Base-by-base conservation (phyloP, 2,113 vertebrate genomes). In the Podilymbus podiceps region DNA sequence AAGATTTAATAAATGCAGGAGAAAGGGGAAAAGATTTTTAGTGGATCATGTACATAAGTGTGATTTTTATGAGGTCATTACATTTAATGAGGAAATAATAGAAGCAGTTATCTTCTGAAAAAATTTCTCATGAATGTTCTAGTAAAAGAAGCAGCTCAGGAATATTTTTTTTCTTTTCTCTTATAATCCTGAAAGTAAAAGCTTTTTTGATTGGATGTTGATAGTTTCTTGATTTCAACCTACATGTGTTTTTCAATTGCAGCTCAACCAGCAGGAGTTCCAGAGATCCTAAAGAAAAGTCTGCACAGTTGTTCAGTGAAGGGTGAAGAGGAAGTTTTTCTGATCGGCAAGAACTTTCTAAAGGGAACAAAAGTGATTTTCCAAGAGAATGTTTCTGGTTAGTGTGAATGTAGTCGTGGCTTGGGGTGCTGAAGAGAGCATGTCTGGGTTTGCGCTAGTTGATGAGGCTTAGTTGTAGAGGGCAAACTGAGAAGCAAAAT, bases 341-440 rank as follows among this genome's bases (percentile, higher is more conserved):
- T 99, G 96, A 99, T 99, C 44, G 99, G 99, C 97, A 99, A 99
- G 98, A 99, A 99, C 98, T 99, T 99, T 97, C 98, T 99, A 31
- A 99, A 99, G 98, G 99, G 99, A 98, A 99, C 99, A 88, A 99
- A 99, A 98, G 99, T 99, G 95, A 98, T 99, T 97, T 99, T 99
- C 98, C 99, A 99, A 24, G 99, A 99, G 96, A 99, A 99, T 81
- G 40, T 98, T 90, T 98, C 99, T 75, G 99, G 99, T 99, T 82
- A 97, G 98, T 97, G 88, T 79, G 60, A 62, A 83, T 85, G 53
- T 71, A 76, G 15, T 12, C 59, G 12, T 67, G 55, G 21, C 35
- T 35, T 42, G 60, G 79, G 59, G 38, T 50, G 31, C 63, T 69
- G 83, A 24, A 22, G 71, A 40, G 56, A 24, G 73, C 15, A 1